These are phyloP conservation scores for Porphyrio hochstetteri DNA, from an alignment of 2,113 vertebrate genomes.

Conservation along the genomic window DNA sequence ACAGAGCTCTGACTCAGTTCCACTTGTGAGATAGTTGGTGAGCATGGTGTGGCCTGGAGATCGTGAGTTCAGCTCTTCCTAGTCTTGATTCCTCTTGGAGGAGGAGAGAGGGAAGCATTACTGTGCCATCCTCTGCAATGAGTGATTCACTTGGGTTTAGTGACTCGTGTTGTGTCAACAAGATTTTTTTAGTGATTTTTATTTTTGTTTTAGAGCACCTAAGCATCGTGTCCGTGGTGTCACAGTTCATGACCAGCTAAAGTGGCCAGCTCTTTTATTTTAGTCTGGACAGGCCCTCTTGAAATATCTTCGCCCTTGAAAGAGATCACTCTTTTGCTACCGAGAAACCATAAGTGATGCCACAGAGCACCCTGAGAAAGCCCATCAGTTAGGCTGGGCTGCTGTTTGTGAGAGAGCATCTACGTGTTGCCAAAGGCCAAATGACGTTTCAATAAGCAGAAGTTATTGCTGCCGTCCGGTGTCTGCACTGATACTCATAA, in stretches of 20 bases:
- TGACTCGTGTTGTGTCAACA: neutral
- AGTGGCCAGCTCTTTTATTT: neutral
- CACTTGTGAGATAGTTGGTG: neutral
- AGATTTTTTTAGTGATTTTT: neutral
- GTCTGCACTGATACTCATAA: neutral
- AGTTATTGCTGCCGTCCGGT: neutral
- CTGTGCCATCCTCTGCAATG: rapidly evolving
- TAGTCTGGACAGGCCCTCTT: neutral
- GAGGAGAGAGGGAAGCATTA: neutral
- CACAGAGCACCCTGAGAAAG: neutral
- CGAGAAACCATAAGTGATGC: neutral
- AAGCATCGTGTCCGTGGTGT: neutral
- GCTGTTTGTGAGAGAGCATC: neutral
- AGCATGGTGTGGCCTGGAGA: neutral
- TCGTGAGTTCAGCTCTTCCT: neutral
- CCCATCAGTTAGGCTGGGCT: neutral
- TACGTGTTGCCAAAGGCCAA: neutral
- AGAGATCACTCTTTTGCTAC: neutral
- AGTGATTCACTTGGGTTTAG: neutral
- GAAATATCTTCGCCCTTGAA: neutral
- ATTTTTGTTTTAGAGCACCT: neutral
- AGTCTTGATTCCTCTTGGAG: neutral
- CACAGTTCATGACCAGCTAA: neutral
- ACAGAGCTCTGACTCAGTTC: neutral
- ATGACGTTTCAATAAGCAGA: neutral